phyloP scores from a whole-genome alignment of 92 coral and sea anemone genomes.

The Phenganax subtilis region DNA sequence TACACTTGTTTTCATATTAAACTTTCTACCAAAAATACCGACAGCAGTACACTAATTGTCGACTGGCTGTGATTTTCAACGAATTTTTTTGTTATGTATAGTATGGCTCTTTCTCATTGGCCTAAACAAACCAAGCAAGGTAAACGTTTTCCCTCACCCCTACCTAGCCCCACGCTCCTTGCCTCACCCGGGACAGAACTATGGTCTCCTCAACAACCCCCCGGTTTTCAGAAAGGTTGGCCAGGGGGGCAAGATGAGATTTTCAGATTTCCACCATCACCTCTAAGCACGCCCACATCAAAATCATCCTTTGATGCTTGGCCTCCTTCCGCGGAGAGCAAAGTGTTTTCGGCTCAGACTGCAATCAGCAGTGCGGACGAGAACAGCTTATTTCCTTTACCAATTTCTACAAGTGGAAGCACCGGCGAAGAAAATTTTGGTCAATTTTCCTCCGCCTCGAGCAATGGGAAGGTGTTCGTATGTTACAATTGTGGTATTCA shows the following conservation, averaged over 20 bases:
- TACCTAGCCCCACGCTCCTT: slow-evolving; percentile 61
- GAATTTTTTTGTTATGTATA: neutral
- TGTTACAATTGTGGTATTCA: slow-evolving; percentile 31
- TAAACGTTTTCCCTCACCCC: slow-evolving; percentile 83
- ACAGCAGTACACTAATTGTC: neutral
- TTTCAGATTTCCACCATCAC: slow-evolving; percentile 40
- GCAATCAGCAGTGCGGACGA: slow-evolving; percentile 21
- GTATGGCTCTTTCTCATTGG: slow-evolving; percentile 24
- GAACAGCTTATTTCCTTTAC: slow-evolving; percentile 2
- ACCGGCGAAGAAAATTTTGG: neutral
- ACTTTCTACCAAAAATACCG: neutral
- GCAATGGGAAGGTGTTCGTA: slow-evolving; percentile 24
- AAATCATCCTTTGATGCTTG: slow-evolving; percentile 71
- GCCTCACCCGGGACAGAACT: slow-evolving; percentile 73
- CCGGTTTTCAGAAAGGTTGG: slow-evolving; percentile 41
- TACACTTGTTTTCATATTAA: neutral
- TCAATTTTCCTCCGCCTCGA: slow-evolving; percentile 3
- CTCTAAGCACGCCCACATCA: slow-evolving; percentile 29
- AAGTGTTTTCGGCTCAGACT: slow-evolving; percentile 1
- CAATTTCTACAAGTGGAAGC: neutral
- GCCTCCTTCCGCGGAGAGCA: slow-evolving; percentile 35
- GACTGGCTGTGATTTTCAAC: neutral
- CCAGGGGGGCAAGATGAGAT: slow-evolving; percentile 28
- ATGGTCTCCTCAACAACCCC: slow-evolving; percentile 69
- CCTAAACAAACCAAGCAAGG: slow-evolving; percentile 21